A percentile compares a stretch with the other conserved stretches of the same genome.
phyloP scores from a whole-genome alignment of 2,888 invertebrate genomes.

The Malachius bipustulatus region DNA sequence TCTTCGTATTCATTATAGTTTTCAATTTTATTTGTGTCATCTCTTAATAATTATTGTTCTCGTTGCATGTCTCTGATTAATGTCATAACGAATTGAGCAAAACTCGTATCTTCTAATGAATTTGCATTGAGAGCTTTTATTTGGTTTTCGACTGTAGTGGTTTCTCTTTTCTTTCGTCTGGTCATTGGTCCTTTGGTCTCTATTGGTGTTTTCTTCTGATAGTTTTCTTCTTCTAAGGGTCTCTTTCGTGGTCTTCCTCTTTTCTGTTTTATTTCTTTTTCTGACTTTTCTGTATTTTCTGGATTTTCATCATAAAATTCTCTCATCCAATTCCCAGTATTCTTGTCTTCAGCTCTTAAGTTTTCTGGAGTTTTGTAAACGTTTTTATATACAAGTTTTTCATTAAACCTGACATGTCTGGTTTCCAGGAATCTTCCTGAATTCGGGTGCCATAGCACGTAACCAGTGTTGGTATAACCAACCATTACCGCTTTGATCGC shows the following conservation, averaged over 20 bases:
- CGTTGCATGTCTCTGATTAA: too few relatives aligned
- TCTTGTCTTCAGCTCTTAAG: too few relatives aligned
- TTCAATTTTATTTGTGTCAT: too few relatives aligned
- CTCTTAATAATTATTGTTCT: too few relatives aligned
- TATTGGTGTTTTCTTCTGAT: not conserved
- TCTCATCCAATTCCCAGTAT: conserved; percentile 4
- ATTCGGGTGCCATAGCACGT: too few relatives aligned
- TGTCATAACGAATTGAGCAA: not conserved
- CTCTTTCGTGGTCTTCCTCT: conserved; percentile 2
- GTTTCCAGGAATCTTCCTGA: too few relatives aligned
- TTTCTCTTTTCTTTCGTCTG: not conserved
- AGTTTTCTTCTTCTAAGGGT: not conserved
- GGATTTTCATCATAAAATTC: not conserved
- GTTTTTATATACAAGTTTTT: too few relatives aligned
- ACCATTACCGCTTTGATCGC: too few relatives aligned
- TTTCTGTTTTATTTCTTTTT: conserved; percentile 1
- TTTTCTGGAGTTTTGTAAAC: too few relatives aligned
- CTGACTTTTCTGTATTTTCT: not conserved
- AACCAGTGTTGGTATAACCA: too few relatives aligned
- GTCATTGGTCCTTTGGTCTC: conserved; percentile 1
- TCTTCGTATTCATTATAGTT: not conserved
- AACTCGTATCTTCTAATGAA: conserved; percentile 3
- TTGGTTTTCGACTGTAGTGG: too few relatives aligned
- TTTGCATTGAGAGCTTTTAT: conserved; percentile 1
- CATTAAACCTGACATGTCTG: too few relatives aligned